Evolutionary conservation across 2,888 invertebrate species (phyloP).

Genomic region (Prosapia bicincta): DNA sequence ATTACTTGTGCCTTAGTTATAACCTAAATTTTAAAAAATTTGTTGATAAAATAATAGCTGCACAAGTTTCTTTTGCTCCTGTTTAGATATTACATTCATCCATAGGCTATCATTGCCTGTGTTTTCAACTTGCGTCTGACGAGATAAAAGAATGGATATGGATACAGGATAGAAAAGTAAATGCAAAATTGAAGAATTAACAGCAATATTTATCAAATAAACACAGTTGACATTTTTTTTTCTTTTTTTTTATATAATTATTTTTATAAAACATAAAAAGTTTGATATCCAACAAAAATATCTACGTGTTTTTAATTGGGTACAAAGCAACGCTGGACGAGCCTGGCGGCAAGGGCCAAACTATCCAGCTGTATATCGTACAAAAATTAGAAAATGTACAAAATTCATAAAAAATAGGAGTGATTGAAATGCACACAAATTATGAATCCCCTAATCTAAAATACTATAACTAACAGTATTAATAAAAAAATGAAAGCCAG

Average conservation of each 20-base stretch:
- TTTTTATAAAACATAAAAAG: conserved; percentile 32
- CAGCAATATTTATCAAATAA: conserved; percentile 33
- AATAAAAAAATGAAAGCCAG: conserved; percentile 31
- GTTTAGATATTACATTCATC: too few species aligned
- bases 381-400: conserved; percentile 37
- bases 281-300: conserved; percentile 31
- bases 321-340: conserved; percentile 25
- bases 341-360: conserved; percentile 20
- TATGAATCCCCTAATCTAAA: conserved; percentile 32
- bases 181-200: conserved; percentile 29
- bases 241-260: conserved; percentile 21
- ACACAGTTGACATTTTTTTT: conserved; percentile 31
- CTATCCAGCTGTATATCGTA: conserved; percentile 34
- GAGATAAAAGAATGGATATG: background rate
- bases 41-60: too few species aligned
- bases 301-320: conserved; percentile 28
- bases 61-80: too few species aligned
- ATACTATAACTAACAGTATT: conserved; percentile 31
- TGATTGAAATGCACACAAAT: conserved; percentile 42
- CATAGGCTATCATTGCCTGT: too few species aligned
- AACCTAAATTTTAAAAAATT: too few species aligned
- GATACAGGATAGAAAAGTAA: conserved; percentile 7
- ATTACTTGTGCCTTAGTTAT: too few species aligned
- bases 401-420: conserved; percentile 39
- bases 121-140: too few species aligned